These are phyloP conservation scores for Enteromius mattozi DNA, from an alignment of 2,797 vertebrate species.

Conservation along the genomic window DNA sequence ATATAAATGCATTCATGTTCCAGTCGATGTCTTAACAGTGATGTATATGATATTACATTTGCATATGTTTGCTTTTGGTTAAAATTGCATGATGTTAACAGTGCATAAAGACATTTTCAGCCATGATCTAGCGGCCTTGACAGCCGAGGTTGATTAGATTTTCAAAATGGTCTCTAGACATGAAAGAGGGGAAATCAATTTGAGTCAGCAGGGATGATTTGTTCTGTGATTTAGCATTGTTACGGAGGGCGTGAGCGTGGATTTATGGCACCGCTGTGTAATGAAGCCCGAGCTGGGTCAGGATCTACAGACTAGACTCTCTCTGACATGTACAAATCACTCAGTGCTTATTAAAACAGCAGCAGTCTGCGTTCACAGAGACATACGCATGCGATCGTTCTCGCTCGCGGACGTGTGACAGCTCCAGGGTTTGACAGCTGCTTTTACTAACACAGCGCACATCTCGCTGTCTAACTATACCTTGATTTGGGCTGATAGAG, in stretches of 20 bases:
- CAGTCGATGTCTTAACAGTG: neutral
- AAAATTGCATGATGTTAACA: neutral
- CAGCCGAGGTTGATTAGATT: slow-evolving; percentile 56
- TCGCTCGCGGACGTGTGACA: slow-evolving; percentile 28
- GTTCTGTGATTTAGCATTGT: slow-evolving; percentile 66
- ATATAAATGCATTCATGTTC: neutral
- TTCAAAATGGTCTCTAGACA: slow-evolving; percentile 50
- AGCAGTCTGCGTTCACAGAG: slow-evolving; percentile 59
- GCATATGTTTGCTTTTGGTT: neutral
- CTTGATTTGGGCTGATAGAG: slow-evolving; percentile 62
- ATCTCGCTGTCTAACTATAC: slow-evolving; percentile 54
- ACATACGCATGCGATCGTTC: neutral
- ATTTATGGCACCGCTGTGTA: slow-evolving; percentile 25
- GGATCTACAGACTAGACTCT: slow-evolving; percentile 63
- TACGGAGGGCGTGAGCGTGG: slow-evolving; percentile 32
- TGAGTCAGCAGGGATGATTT: slow-evolving; percentile 58
- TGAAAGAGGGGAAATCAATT: slow-evolving; percentile 67
- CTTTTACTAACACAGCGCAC: slow-evolving; percentile 62
- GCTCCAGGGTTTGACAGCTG: slow-evolving; percentile 62
- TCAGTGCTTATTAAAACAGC: slow-evolving; percentile 76
- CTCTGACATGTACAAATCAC: slow-evolving; percentile 80
- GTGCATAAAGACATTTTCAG: slow-evolving; percentile 9
- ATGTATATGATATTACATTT: neutral
- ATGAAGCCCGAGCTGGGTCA: slow-evolving; percentile 47
- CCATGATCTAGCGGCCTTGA: slow-evolving; percentile 15